These are phyloP conservation scores for Achroia grisella DNA, from an alignment of 1,140 invertebrate genomes.

Conservation along the genomic window DNA sequence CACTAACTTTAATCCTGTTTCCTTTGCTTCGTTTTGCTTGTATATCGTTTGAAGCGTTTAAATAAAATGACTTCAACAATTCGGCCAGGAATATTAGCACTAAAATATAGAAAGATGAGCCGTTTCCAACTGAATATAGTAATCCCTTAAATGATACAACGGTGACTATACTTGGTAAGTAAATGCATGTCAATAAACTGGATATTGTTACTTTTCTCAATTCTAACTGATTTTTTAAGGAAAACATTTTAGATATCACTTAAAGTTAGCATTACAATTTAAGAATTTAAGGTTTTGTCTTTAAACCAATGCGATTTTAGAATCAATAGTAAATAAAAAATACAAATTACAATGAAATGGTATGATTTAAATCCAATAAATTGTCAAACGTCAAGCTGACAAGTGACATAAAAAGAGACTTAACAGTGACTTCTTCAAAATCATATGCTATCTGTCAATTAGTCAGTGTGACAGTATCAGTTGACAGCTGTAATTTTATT, in stretches of 20 bases:
- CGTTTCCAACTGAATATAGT: constrained; percentile 62
- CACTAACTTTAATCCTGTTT: constrained; percentile 39
- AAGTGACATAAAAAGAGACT: too few species aligned
- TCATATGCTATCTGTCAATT: too few species aligned
- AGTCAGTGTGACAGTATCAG: too few species aligned
- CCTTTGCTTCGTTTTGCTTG: constrained; percentile 38
- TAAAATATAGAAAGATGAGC: constrained; percentile 54
- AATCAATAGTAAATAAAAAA: not conserved
- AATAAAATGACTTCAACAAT: constrained; percentile 55
- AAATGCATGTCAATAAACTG: constrained; percentile 60
- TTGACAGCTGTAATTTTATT: too few species aligned
- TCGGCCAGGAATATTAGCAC: constrained; percentile 55
- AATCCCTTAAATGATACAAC: constrained; percentile 59
- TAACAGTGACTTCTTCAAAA: too few species aligned
- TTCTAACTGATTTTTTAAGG: constrained; percentile 49
- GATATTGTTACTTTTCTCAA: constrained; percentile 48
- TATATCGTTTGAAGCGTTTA: constrained; percentile 36
- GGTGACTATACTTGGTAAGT: constrained; percentile 58
- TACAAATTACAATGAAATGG: not conserved
- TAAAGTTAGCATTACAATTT: not conserved
- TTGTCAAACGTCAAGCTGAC: too few species aligned
- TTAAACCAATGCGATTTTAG: too few species aligned
- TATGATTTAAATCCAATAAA: not conserved
- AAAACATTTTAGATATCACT: constrained; percentile 33
- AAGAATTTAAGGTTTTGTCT: too few species aligned